Conservation (phyloP, 2,797 vertebrate species). For the Cygnus olor region DNA sequence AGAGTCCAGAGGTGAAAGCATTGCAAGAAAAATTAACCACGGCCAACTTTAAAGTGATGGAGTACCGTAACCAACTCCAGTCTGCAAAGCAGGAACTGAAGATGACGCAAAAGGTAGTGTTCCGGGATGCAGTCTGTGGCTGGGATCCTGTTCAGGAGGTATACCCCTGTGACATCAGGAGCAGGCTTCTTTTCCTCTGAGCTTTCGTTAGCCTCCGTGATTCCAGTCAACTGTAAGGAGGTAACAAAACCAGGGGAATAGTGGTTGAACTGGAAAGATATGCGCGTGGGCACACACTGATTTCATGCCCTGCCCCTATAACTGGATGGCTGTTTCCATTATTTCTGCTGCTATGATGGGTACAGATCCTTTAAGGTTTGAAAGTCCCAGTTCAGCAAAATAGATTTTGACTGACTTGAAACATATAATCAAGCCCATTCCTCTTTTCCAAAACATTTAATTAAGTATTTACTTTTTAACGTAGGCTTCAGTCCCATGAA, state of each 20-base stretch:
- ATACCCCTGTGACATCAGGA: background rate
- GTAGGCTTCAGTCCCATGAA: background rate
- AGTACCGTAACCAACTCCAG: constrained; percentile 93
- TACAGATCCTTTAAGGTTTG: background rate
- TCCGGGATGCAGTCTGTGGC: background rate
- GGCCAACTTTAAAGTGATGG: constrained; percentile 86
- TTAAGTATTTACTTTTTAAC: background rate
- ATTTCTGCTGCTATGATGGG: background rate
- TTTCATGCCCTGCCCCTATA: background rate
- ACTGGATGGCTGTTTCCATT: background rate
- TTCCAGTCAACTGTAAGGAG: background rate
- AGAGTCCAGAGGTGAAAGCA: constrained; percentile 81
- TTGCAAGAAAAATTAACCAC: constrained; percentile 88
- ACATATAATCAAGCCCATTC: background rate
- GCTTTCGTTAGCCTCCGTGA: background rate
- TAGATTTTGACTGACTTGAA: background rate
- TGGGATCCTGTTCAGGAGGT: background rate
- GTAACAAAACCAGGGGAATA: accelerated
- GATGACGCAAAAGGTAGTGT: constrained; percentile 89
- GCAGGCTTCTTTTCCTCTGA: background rate
- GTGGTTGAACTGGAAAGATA: background rate
- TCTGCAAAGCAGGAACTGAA: constrained; percentile 88
- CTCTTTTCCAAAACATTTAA: background rate
- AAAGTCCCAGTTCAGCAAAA: background rate
- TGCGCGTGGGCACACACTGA: accelerated